Conservation (phyloP, 2,888 invertebrate species). For the Linyphia triangularis region DNA sequence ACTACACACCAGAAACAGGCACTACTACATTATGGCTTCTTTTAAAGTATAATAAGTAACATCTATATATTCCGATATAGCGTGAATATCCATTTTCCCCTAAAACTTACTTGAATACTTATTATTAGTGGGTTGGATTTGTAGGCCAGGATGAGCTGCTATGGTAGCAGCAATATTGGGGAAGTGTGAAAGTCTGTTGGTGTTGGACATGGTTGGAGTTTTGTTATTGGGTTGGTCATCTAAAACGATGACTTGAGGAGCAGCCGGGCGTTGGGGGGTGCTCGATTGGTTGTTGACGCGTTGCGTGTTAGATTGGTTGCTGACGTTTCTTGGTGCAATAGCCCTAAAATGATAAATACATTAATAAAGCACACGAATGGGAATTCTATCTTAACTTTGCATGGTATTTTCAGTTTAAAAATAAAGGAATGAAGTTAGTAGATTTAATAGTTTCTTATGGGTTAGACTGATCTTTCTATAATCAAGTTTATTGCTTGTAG, state of each 20-base stretch:
- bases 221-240: conserved; percentile 63
- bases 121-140: conserved; percentile 65
- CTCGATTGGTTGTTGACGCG: conserved; percentile 4
- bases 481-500: no score
- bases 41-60: neutral
- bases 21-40: neutral
- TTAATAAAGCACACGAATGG: neutral
- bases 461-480: no score
- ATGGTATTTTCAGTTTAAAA: no score
- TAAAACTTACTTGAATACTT: conserved; percentile 72
- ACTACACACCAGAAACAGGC: neutral
- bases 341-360: conserved; percentile 31
- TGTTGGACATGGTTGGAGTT: conserved; percentile 73
- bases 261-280: neutral
- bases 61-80: no score
- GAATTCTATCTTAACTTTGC: neutral
- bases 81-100: neutral
- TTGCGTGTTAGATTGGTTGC: conserved; percentile 33
- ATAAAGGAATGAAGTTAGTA: no score
- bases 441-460: no score
- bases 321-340: conserved; percentile 50
- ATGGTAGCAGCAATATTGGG: conserved; percentile 55
- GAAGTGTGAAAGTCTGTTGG: conserved; percentile 69
- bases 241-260: conserved; percentile 70
- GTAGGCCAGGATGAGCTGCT: conserved; percentile 57